A percentile compares a stretch with the other conserved stretches of the same genome.
These are phyloP conservation scores for Cyrtonyx montezumae DNA, from an alignment of 2,113 vertebrate genomes.

Conservation along the genomic window DNA sequence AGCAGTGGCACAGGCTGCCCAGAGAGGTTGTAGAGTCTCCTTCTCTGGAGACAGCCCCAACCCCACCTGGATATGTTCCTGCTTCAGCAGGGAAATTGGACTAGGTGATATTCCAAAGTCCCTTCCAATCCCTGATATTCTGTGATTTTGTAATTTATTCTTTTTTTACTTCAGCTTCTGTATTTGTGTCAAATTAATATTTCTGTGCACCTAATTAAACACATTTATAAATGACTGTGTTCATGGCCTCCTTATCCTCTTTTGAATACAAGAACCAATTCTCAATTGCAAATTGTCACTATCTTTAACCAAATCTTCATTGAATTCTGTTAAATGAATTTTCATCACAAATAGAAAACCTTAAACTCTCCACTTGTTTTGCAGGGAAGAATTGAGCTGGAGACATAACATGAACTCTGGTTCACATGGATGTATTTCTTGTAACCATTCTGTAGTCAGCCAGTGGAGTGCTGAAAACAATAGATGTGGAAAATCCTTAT, in stretches of 20 bases:
- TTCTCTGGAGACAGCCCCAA: too few species aligned
- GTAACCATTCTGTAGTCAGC: neutral
- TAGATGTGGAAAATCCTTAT: neutral
- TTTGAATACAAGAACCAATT: neutral
- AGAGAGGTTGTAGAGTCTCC: too few species aligned
- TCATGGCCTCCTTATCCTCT: neutral
- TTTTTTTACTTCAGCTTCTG: neutral
- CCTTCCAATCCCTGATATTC: too few species aligned
- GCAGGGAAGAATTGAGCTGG: neutral
- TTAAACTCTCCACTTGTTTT: neutral
- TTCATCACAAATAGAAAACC: neutral
- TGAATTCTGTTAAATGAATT: neutral
- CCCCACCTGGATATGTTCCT: too few species aligned
- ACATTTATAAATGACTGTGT: neutral
- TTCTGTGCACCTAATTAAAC: neutral
- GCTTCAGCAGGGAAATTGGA: too few species aligned
- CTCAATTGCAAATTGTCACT: neutral
- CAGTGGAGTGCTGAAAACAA: neutral
- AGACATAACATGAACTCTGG: rapidly evolving
- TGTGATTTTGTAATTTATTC: too few species aligned
- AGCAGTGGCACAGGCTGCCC: too few species aligned
- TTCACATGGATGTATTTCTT: neutral
- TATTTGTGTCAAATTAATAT: neutral
- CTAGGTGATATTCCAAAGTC: too few species aligned
- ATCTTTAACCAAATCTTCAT: neutral